Evolutionary conservation across 2,888 invertebrate species (phyloP), one percentile per base, ranked within the genome.

Genomic region (Thymelicus sylvestris): DNA sequence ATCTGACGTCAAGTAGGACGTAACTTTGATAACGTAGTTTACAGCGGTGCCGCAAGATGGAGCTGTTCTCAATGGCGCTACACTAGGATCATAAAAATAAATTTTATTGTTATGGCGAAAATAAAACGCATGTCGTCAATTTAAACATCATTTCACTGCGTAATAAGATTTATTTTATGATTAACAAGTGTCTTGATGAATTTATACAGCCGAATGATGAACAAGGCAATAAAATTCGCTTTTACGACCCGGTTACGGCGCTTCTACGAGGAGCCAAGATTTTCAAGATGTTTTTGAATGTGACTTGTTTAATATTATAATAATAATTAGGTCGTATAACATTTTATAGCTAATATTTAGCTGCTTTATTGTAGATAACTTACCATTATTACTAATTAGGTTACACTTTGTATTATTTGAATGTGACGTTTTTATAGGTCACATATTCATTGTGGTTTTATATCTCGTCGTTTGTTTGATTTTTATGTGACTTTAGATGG

Each of bases 81-180:
- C 80, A 76, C 78, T 74, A 77, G 75, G 87, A 85, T 90, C 91
- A 86, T 93, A 93, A 93, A 93, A 93, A 91, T 92, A 91, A 93
- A 93, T 92, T 93, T 93, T 93, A 93, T 93, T 93, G 93, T 93
- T 93, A 93, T 93, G 92, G 91, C 87, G 91, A 92, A 92, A 93
- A 93, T 93, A 93, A 93, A 93, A 93, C 93, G 92, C 92, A 92
- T 92, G 93, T 92, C 93, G 90, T 93, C 93, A 92, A 93, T 93
- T 93, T 93, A 91, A 93, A 93, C 92, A 91, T 92, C 86, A 93
- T 92, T 93, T 93, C 88, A 93, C 87, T 90, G 87, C 88, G 91
- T 89, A 92, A 92, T 93, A 93, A 93, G 93, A 92, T 93, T 93
- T 93, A 93, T 93, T 93, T 93, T 93, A 93, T 85, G 92, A 92